Evolutionary conservation across 1,140 invertebrate genomes (phyloP), one percentile per base, ranked within the genome.

Genomic region (Pseudomyrmex gracilis): DNA sequence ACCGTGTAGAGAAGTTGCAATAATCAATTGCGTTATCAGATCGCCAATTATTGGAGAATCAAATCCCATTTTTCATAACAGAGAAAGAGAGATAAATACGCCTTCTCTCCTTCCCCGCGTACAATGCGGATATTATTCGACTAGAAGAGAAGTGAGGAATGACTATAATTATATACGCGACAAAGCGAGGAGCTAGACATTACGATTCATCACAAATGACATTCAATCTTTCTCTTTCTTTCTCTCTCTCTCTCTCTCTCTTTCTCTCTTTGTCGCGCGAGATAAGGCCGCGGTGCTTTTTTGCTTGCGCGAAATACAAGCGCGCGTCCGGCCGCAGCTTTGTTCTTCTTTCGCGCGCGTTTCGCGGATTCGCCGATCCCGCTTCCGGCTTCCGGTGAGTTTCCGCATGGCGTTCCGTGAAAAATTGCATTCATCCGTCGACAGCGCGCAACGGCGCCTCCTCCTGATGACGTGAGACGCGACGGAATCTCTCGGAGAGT

Each of bases 371-470:
- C 82, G 51, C 77, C 88, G 82, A 85, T 74, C 76, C 84, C 58
- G 83, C 74, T 90, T 91, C 90, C 90, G 90, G 88, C 80, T 90
- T 89, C 89, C 90, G 88, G 60, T 53, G 78, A 80, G 63, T 78
- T 86, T 87, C 87, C 84, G 86, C 73, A 9, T 84, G 83, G 76
- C 51, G 57, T 68, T 34, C 55, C 89, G 80, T 92, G 91, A 92
- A 91, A 92, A 92, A 92, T 92, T 91, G 85, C 84, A 57, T 55
- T 85, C 83, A 80, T 86, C 84, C 77, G 86, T 70, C 51, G 58
- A 73, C 87, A 76, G 77, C 68, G 43, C 68, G 17, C 34, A 34
- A 34, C 71, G 78, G 34, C 68, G 34, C 51, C 68, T 67, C 17
- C 71, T 63, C 58, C 66, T 61, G 88, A 90, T 90, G 89, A 86